Base-by-base conservation (phyloP, 2,797 vertebrate genomes). In the Fringilla coelebs region DNA sequence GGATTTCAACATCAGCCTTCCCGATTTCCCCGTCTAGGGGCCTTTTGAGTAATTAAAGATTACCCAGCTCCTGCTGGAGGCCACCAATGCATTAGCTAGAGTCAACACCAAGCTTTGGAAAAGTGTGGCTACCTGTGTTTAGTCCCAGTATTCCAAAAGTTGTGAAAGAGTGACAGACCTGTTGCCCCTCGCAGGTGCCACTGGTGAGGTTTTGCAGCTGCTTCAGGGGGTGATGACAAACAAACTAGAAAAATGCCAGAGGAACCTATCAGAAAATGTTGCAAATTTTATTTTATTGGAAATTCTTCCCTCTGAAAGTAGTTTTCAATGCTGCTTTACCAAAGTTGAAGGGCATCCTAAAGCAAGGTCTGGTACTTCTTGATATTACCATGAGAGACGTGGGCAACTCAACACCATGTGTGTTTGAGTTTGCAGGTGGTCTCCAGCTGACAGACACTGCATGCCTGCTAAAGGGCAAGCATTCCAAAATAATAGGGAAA, bases 1-100 rank as follows among this genome's bases (percentile, higher is more conserved):
- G 63, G 71, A 94, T 96, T 97, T 96, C 89, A 97, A 57, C 79
- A 80, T 75, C 62, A 91, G 2, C 91, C 76, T 94, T 96, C 90
- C 86, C 8, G 3, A 51, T 86, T 93, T 95, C 82, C 76, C 81
- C 52, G 32, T 85, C 85, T 72, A 74, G 82, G 72, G 78, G 46
- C 82, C 94, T 78, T 95, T 18, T 82, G 62, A 89, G 92, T 75
- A 93, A 94, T 72, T 88, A 88, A 89, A 94, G 62, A 67, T 75
- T 78, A 78, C 61, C n/a, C 49, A 43, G 32, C 46, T 70, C 52
- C 62, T 92, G 21, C 63, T 83, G 71, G 57, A 93, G 48, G 83
- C 94, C 73, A 85, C 72, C 49, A 85, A 45, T 78, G 26, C 63
- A 31, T 58, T 87, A 85, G 72, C 34, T 68, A 73, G 41, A 51